Base-by-base conservation (phyloP, 64 coral and sea anemone genomes). In the Stichodactyla helianthus region DNA sequence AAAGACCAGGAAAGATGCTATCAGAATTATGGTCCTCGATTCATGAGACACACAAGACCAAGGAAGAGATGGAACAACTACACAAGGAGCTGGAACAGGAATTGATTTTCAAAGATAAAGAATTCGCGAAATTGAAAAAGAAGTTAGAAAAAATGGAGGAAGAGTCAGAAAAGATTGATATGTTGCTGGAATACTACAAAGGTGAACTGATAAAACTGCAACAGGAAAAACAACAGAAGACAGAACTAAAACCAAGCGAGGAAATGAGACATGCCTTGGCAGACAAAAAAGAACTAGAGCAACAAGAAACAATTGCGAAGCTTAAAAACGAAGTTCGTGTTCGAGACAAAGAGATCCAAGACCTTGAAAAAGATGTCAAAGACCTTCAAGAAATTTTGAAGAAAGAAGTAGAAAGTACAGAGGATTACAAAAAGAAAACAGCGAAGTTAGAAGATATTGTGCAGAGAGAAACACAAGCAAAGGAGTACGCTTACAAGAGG, bases 401-500 rank as follows among this genome's bases (percentile, higher is more conserved):
- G 77, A 86, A 18, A 35, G 83, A 84, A 63, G 61, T 55, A 13
- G 55, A 54, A 67, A 79, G n/a, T 23, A 11, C 74, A 15, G 68
- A 74, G 25, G 68, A 74, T 31, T 31, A 26, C 13, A 85, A 85
- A 71, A 60, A 31, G 35, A 70, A 86, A 83, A 20, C 80, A 16
- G 78, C 84, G 2, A 79, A 87, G 18, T 51, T 92, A 14, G 80
- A 86, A 84, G 55, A 53, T 22, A 11, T 84, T 50, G 10, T 92
- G 5, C 22, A 54, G 11, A 86, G 71, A 35, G 78, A 82, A 26
- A 87, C 6, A 26, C 50, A 79, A 54, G 90, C 85, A 87, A 86
- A 91, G 51, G 89, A 80, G n/a, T 57, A 87, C 16, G 78, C 17
- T 22, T 85, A 86, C 15, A 87, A 59, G 60, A 56, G 85, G 19